Base-by-base conservation (phyloP, 2,113 vertebrate species). In the Dissostichus mawsoni region DNA sequence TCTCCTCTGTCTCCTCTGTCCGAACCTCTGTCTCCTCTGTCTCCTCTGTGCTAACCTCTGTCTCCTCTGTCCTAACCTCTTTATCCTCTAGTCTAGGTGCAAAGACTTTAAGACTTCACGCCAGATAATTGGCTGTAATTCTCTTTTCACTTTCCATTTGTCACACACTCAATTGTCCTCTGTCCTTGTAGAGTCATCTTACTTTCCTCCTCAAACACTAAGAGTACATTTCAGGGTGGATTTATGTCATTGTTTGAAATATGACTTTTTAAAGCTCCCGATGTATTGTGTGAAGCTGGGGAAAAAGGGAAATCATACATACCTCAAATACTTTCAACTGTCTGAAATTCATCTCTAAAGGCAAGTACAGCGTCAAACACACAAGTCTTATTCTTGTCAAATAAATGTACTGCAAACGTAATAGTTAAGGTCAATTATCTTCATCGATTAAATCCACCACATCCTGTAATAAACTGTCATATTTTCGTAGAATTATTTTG, bases 121-220 rank as follows among this genome's bases (percentile, higher is more conserved):
- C 95, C 94, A 93, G 95, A 96, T 97, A 97, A 98, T 97, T 96
- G 96, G 92, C 93, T 93, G 94, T 97, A 98, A 98, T 97, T 97
- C 95, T 97, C 96, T 98, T 97, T 97, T 98, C 96, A 96, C 94
- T 96, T 97, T 95, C 96, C 95, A 96, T 98, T 96, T 96, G 94
- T 96, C 95, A 97, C 96, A 97, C 69, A 7, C 18, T 92, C 93
- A 93, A 90, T 95, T 93, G 94, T 95, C 95, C 93, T 96, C 92
- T 94, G 95, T 92, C 96, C 82, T 84, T 41, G 41, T 23, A 0
- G 45, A 75, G 76, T 82, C 80, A 53, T 77, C 50, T 23, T 6
- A 64, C 82, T 48, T 52, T 72, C 58, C 94, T 94, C 93, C 90
- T 94, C 56, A 51, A 17, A 10, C 50, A 25, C 57, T 2, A 48